Conservation (phyloP, 1,140 invertebrate species). For the Colletes latitarsis region DNA sequence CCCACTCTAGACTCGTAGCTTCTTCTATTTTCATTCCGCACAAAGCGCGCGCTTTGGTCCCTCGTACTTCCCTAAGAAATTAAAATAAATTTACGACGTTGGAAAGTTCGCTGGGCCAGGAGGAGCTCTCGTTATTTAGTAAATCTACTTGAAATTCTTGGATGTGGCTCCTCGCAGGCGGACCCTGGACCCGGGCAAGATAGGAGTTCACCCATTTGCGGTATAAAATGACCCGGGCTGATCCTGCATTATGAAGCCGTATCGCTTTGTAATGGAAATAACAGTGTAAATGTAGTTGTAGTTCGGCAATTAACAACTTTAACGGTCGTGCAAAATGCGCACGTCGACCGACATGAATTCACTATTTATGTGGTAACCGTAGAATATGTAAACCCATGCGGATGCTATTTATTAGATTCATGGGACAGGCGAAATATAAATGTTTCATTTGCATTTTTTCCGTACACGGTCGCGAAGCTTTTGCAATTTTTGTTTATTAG, state of each 20-base stretch:
- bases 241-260: conserved; percentile 53
- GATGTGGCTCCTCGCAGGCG: conserved; percentile 37
- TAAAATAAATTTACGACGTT: conserved; percentile 65
- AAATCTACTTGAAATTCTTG: conserved; percentile 64
- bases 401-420: conserved; percentile 16
- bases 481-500: conserved; percentile 5
- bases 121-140: conserved; percentile 55
- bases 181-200: conserved; percentile 22
- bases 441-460: conserved; percentile 25
- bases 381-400: neutral
- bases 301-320: conserved; percentile 41
- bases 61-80: conserved; percentile 51
- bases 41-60: conserved; percentile 2
- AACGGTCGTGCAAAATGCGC: conserved; percentile 2
- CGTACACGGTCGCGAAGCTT: neutral
- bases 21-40: conserved; percentile 42
- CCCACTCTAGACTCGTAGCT: neutral
- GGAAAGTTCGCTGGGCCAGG: conserved; percentile 42
- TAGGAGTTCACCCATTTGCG: conserved; percentile 29
- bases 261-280: conserved; percentile 43
- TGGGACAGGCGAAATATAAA: neutral
- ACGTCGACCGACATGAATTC: neutral
- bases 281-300: conserved; percentile 16
- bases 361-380: neutral
- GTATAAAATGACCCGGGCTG: conserved; percentile 36